These are phyloP conservation scores for Yasuhikotakia modesta DNA, from an alignment of 2,797 vertebrate genomes.

Conservation along the genomic window DNA sequence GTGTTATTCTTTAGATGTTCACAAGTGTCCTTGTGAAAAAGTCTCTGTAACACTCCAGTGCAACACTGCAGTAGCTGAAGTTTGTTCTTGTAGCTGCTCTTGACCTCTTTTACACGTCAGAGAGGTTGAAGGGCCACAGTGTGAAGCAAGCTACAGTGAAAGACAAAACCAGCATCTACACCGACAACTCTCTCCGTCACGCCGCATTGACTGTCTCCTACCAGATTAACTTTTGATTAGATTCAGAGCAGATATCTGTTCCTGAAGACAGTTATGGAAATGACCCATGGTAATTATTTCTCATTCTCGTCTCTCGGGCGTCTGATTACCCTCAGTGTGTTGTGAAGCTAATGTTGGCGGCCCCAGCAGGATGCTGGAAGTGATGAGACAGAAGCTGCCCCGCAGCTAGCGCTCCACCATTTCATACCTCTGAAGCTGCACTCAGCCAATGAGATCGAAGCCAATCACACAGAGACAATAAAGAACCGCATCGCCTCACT, in stretches of 20 bases:
- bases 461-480: slow-evolving; percentile 85
- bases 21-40: slow-evolving; percentile 7
- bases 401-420: slow-evolving; percentile 88
- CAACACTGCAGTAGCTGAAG: neutral
- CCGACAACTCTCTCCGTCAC: slow-evolving; percentile 24
- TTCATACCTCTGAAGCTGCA: slow-evolving; percentile 87
- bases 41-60: neutral
- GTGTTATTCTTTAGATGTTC: neutral
- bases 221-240: slow-evolving; percentile 65
- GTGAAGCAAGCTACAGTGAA: neutral
- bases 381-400: slow-evolving; percentile 94
- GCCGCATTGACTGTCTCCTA: slow-evolving; percentile 41
- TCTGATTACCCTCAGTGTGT: slow-evolving; percentile 94
- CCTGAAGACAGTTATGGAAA: slow-evolving; percentile 58
- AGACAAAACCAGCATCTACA: slow-evolving; percentile 4
- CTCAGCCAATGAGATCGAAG: slow-evolving; percentile 84
- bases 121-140: slow-evolving; percentile 1
- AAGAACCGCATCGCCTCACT: slow-evolving; percentile 50
- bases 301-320: slow-evolving; percentile 76
- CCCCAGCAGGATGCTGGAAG: slow-evolving; percentile 87
- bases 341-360: slow-evolving; percentile 94
- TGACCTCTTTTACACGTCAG: neutral
- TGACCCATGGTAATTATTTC: slow-evolving; percentile 63
- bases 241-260: slow-evolving; percentile 54
- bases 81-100: neutral